A percentile compares a stretch with the other conserved stretches of the same genome.
Conservation (phyloP, 2,113 vertebrate genomes). For the Gorsachius goisagi region DNA sequence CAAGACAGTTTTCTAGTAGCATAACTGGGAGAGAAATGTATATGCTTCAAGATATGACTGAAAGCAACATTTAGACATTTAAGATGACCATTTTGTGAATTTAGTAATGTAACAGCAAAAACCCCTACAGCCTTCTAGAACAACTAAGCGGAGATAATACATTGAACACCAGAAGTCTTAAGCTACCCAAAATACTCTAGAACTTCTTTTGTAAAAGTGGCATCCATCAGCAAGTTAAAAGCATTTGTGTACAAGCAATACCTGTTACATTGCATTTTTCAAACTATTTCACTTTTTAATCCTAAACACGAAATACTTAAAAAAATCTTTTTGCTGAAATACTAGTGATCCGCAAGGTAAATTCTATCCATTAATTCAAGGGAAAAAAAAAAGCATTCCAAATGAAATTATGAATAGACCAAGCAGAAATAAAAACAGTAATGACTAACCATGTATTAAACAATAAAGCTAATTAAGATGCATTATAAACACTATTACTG, state of each 20-base stretch:
- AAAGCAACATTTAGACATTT: not conserved
- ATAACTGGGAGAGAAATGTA: not conserved
- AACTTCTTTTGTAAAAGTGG: not conserved
- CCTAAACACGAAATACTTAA: not conserved
- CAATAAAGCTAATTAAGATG: not conserved
- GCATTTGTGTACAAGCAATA: not conserved
- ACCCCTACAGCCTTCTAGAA: not conserved
- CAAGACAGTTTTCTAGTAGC: not conserved
- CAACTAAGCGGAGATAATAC: not conserved
- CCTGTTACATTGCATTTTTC: not conserved
- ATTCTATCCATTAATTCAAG: not conserved
- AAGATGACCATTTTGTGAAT: not conserved
- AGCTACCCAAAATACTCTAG: not conserved
- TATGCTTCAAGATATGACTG: not conserved
- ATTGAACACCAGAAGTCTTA: not conserved
- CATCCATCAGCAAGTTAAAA: not conserved
- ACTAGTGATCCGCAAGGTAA: not conserved
- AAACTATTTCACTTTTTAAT: not conserved
- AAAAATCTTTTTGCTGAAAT: not conserved
- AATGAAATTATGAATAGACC: not conserved
- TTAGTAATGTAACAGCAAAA: not conserved
- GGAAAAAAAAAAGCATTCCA: not conserved
- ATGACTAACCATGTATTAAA: not conserved
- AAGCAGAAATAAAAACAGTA: not conserved
- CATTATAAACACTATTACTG: not conserved